These are phyloP conservation scores for Dendroctonus valens DNA, from an alignment of 1,140 invertebrate species.

Conservation along the genomic window DNA sequence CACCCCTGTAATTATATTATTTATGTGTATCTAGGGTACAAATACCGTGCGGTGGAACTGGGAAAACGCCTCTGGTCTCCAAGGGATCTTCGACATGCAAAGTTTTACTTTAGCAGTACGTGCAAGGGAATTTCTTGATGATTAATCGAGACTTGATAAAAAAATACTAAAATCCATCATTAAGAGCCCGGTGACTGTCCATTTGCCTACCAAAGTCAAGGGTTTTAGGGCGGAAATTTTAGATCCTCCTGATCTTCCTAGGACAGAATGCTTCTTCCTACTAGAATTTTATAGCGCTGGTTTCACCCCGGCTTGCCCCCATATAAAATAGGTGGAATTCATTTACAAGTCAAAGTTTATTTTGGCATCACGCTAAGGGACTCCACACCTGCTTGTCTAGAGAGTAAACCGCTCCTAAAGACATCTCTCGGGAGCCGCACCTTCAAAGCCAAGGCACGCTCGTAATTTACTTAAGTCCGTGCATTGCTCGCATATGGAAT, in stretches of 20 bases:
- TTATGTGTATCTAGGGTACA: not conserved
- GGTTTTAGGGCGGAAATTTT: not conserved
- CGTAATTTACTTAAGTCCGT: conserved; percentile 46
- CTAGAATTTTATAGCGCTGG: not conserved
- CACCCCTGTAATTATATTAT: not conserved
- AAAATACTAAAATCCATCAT: not conserved
- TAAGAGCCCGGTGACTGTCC: not conserved
- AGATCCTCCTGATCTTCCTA: not conserved
- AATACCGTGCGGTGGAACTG: not conserved
- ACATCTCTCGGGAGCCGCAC: conserved; percentile 48
- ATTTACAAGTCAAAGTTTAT: conserved; percentile 47
- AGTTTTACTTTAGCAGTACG: conserved; percentile 19
- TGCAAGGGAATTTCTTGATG: conserved; percentile 16
- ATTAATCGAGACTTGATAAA: conserved; percentile 3
- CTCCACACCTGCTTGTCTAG: conserved; percentile 43
- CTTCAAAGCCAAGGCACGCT: conserved; percentile 35
- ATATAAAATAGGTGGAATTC: conserved; percentile 39
- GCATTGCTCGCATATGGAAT: conserved; percentile 7
- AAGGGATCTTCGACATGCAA: conserved; percentile 26
- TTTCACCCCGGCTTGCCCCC: not conserved
- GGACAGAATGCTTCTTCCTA: not conserved
- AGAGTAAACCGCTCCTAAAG: conserved; percentile 45
- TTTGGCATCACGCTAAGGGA: conserved; percentile 48
- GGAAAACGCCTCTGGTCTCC: conserved; percentile 4
- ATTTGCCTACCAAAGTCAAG: not conserved